A percentile compares a stretch with the other conserved stretches of the same genome.
phyloP scores from a whole-genome alignment of 1,140 invertebrate species.

The Hesperophylax magnus region DNA sequence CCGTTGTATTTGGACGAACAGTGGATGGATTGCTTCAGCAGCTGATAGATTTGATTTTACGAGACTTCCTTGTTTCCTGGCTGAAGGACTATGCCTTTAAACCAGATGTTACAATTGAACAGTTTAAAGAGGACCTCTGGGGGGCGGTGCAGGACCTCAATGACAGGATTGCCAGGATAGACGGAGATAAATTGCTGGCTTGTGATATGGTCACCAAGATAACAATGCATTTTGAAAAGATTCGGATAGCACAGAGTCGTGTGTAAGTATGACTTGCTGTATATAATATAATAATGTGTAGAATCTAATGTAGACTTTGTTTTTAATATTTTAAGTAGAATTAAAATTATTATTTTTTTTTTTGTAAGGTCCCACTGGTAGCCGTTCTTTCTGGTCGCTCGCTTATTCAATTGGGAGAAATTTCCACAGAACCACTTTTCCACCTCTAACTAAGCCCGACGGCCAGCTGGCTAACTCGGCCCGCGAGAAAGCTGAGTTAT shows the following conservation, averaged over 20 bases:
- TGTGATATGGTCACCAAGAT: slow-evolving; percentile 85
- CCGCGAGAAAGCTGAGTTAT: too few species aligned
- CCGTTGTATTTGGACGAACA: slow-evolving; percentile 82
- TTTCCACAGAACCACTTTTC: too few species aligned
- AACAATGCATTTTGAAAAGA: slow-evolving; percentile 88
- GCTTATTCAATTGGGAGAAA: too few species aligned
- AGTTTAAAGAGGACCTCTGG: slow-evolving; percentile 87
- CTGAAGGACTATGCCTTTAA: slow-evolving; percentile 77
- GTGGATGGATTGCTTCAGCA: slow-evolving; percentile 88
- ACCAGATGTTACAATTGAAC: slow-evolving; percentile 74
- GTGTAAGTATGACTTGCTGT: slow-evolving; percentile 73
- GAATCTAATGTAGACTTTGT: too few species aligned
- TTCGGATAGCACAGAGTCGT: slow-evolving; percentile 81
- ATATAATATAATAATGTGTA: too few species aligned
- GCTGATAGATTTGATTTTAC: slow-evolving; percentile 83
- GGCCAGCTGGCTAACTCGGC: too few species aligned
- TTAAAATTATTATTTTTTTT: too few species aligned
- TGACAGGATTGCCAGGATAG: slow-evolving; percentile 80
- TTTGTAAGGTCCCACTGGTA: too few species aligned
- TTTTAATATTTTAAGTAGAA: too few species aligned
- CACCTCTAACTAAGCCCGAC: too few species aligned
- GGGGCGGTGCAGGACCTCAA: slow-evolving; percentile 82
- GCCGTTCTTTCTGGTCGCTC: too few species aligned
- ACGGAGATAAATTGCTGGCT: slow-evolving; percentile 86
- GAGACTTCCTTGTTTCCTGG: slow-evolving; percentile 86